These are phyloP conservation scores for Ptyas mucosa DNA, from an alignment of 2,113 vertebrate genomes.

Conservation along the genomic window DNA sequence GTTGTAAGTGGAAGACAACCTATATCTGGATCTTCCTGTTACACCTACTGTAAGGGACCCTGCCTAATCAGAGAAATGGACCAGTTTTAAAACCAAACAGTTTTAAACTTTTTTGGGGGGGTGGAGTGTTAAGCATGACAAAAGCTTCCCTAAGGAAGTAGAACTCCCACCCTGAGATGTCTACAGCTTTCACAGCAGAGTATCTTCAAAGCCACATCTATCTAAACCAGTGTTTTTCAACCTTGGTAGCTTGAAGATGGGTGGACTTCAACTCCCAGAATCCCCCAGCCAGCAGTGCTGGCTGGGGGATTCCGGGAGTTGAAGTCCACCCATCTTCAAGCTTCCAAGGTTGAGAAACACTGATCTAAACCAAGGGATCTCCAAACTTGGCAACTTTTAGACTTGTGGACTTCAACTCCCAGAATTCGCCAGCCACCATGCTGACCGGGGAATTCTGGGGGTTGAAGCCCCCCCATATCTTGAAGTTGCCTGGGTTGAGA, in stretches of 20 bases:
- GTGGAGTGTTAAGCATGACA: background rate
- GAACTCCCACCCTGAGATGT: background rate
- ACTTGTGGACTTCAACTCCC: no score
- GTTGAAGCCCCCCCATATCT: background rate
- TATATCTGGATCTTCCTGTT: background rate
- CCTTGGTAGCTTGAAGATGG: background rate
- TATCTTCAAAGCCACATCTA: background rate
- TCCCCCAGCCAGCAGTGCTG: background rate
- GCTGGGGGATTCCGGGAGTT: background rate
- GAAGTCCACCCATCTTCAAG: background rate
- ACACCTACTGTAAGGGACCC: background rate
- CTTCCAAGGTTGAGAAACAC: background rate
- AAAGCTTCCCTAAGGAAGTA: background rate
- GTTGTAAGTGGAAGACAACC: background rate
- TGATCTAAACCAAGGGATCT: no score
- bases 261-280: background rate
- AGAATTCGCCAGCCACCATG: no score
- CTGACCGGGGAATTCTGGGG: no score
- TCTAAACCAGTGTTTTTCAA: background rate
- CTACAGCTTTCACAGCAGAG: constrained; percentile 1
- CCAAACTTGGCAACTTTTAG: no score
- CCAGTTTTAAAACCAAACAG: background rate
- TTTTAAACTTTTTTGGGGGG: background rate
- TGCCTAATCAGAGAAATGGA: background rate
- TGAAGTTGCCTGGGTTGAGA: background rate